These are phyloP conservation scores for Tragelaphus imberbis DNA, from an alignment of 2,113 vertebrate species.

Conservation along the genomic window DNA sequence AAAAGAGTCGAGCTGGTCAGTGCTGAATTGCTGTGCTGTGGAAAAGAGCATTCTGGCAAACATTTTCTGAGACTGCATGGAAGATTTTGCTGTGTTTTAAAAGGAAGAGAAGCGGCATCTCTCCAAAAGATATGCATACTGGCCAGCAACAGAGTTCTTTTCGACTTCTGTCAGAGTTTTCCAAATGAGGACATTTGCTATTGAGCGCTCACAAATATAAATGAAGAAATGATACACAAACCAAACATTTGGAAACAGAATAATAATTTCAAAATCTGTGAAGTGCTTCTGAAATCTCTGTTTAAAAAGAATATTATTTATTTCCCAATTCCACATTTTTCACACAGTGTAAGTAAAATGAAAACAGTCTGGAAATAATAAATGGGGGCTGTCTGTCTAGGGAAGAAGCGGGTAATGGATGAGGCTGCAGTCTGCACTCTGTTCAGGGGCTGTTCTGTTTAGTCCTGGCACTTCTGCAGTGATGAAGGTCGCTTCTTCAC, in stretches of 20 bases:
- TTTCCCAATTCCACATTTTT: constrained; percentile 51
- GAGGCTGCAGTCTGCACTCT: background rate
- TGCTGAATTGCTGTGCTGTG: background rate
- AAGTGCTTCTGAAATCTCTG: constrained; percentile 44
- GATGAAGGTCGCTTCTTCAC: constrained; percentile 30
- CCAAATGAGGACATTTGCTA: constrained; percentile 33
- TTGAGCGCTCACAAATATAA: background rate
- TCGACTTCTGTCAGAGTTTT: background rate
- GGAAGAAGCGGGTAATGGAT: constrained; percentile 46
- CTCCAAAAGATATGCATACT: constrained; percentile 24
- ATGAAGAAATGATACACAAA: constrained; percentile 33
- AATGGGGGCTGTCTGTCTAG: constrained; percentile 51
- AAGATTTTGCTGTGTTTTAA: background rate
- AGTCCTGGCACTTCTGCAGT: background rate
- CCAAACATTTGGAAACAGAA: constrained; percentile 39
- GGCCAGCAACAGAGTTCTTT: background rate
- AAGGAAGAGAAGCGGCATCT: background rate
- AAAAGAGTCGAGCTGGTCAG: background rate
- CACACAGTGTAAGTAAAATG: constrained; percentile 35
- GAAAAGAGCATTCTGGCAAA: constrained; percentile 18
- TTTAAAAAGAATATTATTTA: constrained; percentile 49
- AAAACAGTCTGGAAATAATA: constrained; percentile 60
- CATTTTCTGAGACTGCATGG: background rate
- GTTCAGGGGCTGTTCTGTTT: background rate
- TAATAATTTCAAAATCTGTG: constrained; percentile 49